Percentiles rank a stretch among this genome's conserved stretches.
These are phyloP conservation scores for Branchipolynoe longqiensis DNA, from an alignment of 2,888 invertebrate genomes.

Conservation along the genomic window DNA sequence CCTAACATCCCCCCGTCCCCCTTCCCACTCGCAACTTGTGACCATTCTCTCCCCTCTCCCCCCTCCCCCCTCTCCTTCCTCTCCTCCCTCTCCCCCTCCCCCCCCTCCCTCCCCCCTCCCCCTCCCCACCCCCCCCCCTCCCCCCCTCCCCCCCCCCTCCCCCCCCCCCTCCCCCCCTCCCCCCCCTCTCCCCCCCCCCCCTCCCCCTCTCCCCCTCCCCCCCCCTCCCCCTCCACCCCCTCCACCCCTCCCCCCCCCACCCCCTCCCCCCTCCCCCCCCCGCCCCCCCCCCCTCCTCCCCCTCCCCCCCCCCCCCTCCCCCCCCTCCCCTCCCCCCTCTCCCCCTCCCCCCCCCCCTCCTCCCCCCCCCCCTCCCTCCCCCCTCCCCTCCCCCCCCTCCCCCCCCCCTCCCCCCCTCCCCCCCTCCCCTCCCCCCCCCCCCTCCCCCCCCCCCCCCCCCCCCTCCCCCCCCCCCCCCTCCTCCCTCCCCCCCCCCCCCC, in stretches of 20 bases:
- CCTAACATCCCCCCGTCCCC: neutral
- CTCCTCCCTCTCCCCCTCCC: neutral
- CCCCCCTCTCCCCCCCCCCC: neutral
- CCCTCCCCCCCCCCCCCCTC: neutral
- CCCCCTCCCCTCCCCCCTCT: neutral
- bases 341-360: neutral
- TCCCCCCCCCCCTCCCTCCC: neutral
- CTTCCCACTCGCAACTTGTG: neutral
- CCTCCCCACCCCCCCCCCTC: neutral
- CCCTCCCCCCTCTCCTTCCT: conserved; percentile 4
- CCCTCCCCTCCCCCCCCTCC: neutral
- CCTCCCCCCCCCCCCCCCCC: neutral
- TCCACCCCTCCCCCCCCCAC: too few species aligned
- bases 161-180: neutral
- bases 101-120: conserved; percentile 60
- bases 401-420: neutral
- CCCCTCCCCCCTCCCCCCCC: too few species aligned
- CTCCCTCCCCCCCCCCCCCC: neutral
- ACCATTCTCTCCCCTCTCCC: conserved; percentile 68
- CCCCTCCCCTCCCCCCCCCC: neutral
- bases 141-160: neutral
- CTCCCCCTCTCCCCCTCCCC: neutral
- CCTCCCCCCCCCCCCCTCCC: neutral
- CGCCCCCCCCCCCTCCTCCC: too few species aligned
- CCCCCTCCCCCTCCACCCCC: neutral